A percentile compares a stretch with the other conserved stretches of the same genome.
Evolutionary conservation across 2,888 invertebrate species (phyloP).

Genomic region (Stratiomys singularior): DNA sequence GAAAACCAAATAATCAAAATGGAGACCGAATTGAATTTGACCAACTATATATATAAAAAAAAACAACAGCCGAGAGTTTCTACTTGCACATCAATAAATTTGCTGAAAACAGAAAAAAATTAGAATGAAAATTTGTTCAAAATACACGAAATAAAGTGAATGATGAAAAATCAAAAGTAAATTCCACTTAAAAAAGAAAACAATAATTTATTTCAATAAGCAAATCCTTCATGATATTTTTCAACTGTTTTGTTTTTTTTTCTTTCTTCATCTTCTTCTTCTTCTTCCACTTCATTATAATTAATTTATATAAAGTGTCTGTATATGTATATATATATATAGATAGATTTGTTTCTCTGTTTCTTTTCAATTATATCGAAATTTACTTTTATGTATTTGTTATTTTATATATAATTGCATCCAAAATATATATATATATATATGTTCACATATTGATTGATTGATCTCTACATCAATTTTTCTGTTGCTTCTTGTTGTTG

Average conservation of each 20-base stretch:
- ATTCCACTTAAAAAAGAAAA: conserved; percentile 13
- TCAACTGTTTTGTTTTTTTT: background rate
- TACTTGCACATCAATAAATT: too few relatives aligned
- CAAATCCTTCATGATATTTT: background rate
- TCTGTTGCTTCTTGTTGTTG: background rate
- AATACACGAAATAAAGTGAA: too few relatives aligned
- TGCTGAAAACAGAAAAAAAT: too few relatives aligned
- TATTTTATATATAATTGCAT: conserved; percentile 31
- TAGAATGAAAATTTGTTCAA: too few relatives aligned
- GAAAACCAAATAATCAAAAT: too few relatives aligned
- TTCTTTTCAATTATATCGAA: conserved; percentile 15
- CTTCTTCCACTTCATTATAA: too few relatives aligned
- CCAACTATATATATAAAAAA: too few relatives aligned
- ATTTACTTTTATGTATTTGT: background rate
- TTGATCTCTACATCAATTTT: background rate
- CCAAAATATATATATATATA: conserved; percentile 38
- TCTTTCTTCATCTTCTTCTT: background rate
- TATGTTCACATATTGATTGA: background rate
- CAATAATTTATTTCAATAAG: conserved; percentile 33
- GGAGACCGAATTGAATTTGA: too few relatives aligned
- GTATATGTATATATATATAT: too few relatives aligned
- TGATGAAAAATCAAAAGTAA: background rate
- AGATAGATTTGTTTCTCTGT: background rate
- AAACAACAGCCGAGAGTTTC: too few relatives aligned
- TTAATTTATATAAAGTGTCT: too few relatives aligned